Base-by-base conservation (phyloP, 2,888 invertebrate genomes). In the Tachina fera region DNA sequence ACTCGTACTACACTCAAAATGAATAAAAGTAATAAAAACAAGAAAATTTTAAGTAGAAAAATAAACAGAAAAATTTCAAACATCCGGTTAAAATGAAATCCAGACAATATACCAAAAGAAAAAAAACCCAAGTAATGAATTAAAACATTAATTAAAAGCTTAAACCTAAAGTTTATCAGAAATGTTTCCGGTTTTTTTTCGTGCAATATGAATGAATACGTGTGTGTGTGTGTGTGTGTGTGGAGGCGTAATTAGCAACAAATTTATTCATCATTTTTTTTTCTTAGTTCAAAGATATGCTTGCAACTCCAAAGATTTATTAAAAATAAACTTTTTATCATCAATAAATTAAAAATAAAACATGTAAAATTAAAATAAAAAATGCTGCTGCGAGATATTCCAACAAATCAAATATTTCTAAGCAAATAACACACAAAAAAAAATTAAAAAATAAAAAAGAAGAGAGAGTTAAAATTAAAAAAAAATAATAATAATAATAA, bases 1-100 rank as follows among this genome's bases (percentile, higher is more conserved):
- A 49, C n/a, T n/a, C n/a, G n/a, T n/a, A n/a, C 19, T 60, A 49
- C 19, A 47, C 70, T n/a, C 75, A 82, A 60, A 70, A 58, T 16
- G 16, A 39, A 6, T 5, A 56, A 19, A 13, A 19, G 16, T 16
- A 1, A n/a, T n/a, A n/a, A n/a, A n/a, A n/a, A 16, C 11, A 19
- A 41, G 16, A 65, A 9, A 31, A 41, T 10, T 72, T 47, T 31
- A n/a, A n/a, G 4, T 49, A 61, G 13, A 58, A 49, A 19, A 16
- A 61, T 10, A 60, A 65, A 65, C 41, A 19, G 68, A 49, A 41
- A 53, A 39, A 22, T 3, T 49, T 19, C 31, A 67, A 65, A 75
- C 71, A 83, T 86, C 83, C 83, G 83, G 61, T 68, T 68, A 47
- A 65, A 68, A 68, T 65, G 11, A 65, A 74, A 67, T 19, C 13